Percentiles rank a stretch among this genome's conserved stretches.
Conservation (phyloP, 1,140 invertebrate species). For the Bilobella aurantiaca region DNA sequence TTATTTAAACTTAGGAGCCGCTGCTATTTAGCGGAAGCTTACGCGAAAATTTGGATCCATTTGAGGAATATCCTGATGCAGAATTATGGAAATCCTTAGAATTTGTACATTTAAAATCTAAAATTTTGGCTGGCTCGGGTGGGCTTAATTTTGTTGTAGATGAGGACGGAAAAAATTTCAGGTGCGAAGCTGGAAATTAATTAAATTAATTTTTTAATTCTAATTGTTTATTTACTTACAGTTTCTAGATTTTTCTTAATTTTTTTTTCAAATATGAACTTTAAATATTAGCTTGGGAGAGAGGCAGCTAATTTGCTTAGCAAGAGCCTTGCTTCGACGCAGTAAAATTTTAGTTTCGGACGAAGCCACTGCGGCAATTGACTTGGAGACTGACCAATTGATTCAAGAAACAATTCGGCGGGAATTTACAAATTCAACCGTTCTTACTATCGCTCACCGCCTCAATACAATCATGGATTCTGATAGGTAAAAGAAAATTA, state of each 20-base stretch:
- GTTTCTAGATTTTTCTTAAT: not conserved
- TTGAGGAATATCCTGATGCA: conserved; percentile 62
- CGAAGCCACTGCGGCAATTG: conserved; percentile 89
- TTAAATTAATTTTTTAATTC: too few relatives aligned
- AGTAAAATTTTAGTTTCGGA: conserved; percentile 80
- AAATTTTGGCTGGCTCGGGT: not conserved
- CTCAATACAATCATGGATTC: conserved; percentile 90
- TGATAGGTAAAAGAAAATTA: too few relatives aligned
- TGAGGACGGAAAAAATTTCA: conserved; percentile 51
- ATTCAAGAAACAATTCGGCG: conserved; percentile 64
- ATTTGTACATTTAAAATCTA: conserved; percentile 42
- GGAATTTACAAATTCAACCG: conserved; percentile 77
- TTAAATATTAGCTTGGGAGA: conserved; percentile 72
- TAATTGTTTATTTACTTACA: too few relatives aligned
- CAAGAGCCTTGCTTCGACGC: conserved; percentile 73
- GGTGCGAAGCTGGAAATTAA: too few relatives aligned
- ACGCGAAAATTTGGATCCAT: conserved; percentile 72
- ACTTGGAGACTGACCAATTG: conserved; percentile 83
- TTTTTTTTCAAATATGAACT: too few relatives aligned
- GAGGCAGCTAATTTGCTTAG: conserved; percentile 76
- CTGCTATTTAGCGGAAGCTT: conserved; percentile 63
- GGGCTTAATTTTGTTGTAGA: conserved; percentile 28
- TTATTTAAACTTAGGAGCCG: conserved; percentile 34
- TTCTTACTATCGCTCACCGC: conserved; percentile 86
- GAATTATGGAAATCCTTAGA: conserved; percentile 70